Conservation (phyloP, 2,113 vertebrate genomes). For the Fukomys damarensis region DNA sequence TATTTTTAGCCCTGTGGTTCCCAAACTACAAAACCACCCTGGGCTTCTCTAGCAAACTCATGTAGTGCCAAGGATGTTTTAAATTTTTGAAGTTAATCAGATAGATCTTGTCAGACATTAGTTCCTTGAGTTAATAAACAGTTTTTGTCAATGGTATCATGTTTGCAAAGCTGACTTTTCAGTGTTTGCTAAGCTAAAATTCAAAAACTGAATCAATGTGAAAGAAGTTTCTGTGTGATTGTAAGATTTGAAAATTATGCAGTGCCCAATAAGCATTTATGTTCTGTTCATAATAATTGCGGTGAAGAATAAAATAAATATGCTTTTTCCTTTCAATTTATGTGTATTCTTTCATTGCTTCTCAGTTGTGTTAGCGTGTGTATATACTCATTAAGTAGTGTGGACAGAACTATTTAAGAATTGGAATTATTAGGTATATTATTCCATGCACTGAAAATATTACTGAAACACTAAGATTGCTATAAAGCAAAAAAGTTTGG, state of each 20-base stretch:
- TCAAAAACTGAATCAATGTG: not conserved
- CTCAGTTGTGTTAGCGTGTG: not conserved
- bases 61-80: not conserved
- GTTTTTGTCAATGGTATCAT: conserved; percentile 34
- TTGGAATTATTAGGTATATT: not conserved
- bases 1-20: not conserved
- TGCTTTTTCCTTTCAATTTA: not conserved
- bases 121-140: conserved; percentile 38
- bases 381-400: not conserved
- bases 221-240: not conserved
- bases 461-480: not conserved
- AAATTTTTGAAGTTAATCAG: conserved; percentile 15
- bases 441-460: conserved; percentile 44
- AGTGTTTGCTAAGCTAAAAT: conserved; percentile 11
- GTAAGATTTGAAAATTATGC: conserved; percentile 21
- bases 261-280: not conserved
- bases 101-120: conserved; percentile 15
- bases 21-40: not conserved
- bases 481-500: not conserved
- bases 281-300: not conserved
- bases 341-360: not conserved
- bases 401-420: conserved; percentile 43
- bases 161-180: conserved; percentile 29
- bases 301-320: conserved; percentile 26
- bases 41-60: not conserved